Evolutionary conservation across 2,113 vertebrate genomes (phyloP), one percentile per base, ranked within the genome.

Genomic region (Pardalotus punctatus): DNA sequence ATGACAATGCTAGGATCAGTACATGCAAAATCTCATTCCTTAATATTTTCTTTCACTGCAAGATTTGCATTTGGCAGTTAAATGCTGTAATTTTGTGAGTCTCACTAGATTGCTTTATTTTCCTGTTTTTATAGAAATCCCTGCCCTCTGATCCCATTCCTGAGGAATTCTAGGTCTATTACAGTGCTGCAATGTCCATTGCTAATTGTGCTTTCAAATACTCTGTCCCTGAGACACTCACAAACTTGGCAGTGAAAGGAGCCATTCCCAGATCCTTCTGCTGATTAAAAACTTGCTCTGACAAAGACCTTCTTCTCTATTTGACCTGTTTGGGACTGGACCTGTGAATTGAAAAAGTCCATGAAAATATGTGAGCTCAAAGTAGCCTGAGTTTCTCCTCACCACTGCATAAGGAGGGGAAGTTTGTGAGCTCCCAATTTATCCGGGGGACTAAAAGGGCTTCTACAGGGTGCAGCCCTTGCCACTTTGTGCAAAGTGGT

Each of bases 321-420:
- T 29, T 47, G 33, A 17, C n/a, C 33, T 2, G 1, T 5, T 8
- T 42, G 47, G 48, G 27, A 88, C 45, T 0, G 0, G 24, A 28
- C 20, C 18, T 78, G 11, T 42, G 47, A 50, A 28, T n/a, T 86
- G 21, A 27, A 66, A 70, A 66, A 38, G 28, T 12, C 3, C 6
- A 15, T 29, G 18, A 40, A 9, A 53, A 27, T 16, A 43, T 6
- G 33, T 24, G 31, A 91, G 25, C 35, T 72, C 14, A 10, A 38
- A 73, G 29, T 5, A 62, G 23, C 33, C 21, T 4, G 33, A 56
- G 11, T 29, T 83, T 74, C 66, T 81, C 20, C 9, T 85, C 27
- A 51, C 7, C 7, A 6, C 35, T 93, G 47, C 42, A 7, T 12
- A 36, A 38, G n/a, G 25, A 79, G 5, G 19, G 21, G 23, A 53